Base-by-base conservation (phyloP, 2,113 vertebrate species). In the Chinchilla lanigera region DNA sequence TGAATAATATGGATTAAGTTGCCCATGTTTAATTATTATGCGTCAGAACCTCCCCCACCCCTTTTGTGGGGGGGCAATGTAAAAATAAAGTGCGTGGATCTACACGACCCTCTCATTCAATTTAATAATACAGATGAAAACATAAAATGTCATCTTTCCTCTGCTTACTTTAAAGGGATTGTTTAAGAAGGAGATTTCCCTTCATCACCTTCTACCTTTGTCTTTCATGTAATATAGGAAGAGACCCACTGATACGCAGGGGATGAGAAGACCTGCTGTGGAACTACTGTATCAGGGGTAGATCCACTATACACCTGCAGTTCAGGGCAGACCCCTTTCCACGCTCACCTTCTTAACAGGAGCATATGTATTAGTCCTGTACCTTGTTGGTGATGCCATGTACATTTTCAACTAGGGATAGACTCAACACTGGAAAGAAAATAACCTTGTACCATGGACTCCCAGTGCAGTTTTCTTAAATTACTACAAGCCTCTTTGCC, bases 381-480 rank as follows among this genome's bases (percentile, higher is more conserved):
- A 67, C 9, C 22, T 84, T 86, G 5, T 58, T 4, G 61, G 19
- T 22, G 28, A 92, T 80, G 50, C n/a, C 78, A 47, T 30, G 61
- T 75, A 73, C 30, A 26, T 73, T 93, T 95, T 86, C 56, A 87
- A 20, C 80, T 78, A 56, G 44, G 41, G 94, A 80, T 30, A 92
- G n/a, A 89, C 78, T 63, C 47, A 81, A 92, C 52, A 12, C 50
- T 38, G 12, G 52, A 77, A 24, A 54, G 77, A 65, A 56, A 81
- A 89, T 81, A 93, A 65, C 44, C 17, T 88, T 81, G 58, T 75
- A 67, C 6, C 28, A 30, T 67, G 50, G 60, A 60, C 77, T 96
- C 58, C 41, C n/a, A 0, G 6, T 63, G 87, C 82, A 33, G 63
- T 86, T 95, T 83, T 84, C 73, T 87, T 95, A 47, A 88, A 67